A percentile compares a stretch with the other conserved stretches of the same genome.
Evolutionary conservation across 2,888 invertebrate species (phyloP).

Genomic region (Candidula unifasciata): DNA sequence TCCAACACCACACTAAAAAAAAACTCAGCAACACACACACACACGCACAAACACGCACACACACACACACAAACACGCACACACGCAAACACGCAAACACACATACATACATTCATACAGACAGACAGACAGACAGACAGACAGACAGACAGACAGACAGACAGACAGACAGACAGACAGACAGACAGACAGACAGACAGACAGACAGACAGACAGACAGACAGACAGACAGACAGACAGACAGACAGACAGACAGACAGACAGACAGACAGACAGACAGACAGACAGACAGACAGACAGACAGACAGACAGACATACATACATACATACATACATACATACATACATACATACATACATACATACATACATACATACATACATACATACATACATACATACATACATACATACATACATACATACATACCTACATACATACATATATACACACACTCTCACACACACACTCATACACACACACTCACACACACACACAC

Average conservation of each 20-base stretch:
- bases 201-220: background rate
- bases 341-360: background rate
- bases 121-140: conserved; percentile 35
- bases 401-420: background rate
- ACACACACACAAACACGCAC: too few relatives aligned
- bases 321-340: background rate
- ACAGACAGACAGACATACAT: background rate
- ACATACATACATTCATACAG: too few relatives aligned
- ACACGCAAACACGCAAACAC: too few relatives aligned
- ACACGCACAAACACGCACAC: too few relatives aligned
- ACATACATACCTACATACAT: background rate
- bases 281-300: background rate
- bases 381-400: background rate
- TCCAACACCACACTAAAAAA: too few relatives aligned
- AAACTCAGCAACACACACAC: too few relatives aligned
- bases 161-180: background rate
- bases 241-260: background rate
- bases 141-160: conserved; percentile 28
- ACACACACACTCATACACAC: conserved; percentile 5
- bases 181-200: background rate
- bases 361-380: too few relatives aligned
- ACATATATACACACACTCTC: background rate
- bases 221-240: background rate
- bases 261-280: background rate
- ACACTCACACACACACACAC: background rate